Base-by-base conservation (phyloP, 2,797 vertebrate genomes). In the Knipowitschia caucasica region DNA sequence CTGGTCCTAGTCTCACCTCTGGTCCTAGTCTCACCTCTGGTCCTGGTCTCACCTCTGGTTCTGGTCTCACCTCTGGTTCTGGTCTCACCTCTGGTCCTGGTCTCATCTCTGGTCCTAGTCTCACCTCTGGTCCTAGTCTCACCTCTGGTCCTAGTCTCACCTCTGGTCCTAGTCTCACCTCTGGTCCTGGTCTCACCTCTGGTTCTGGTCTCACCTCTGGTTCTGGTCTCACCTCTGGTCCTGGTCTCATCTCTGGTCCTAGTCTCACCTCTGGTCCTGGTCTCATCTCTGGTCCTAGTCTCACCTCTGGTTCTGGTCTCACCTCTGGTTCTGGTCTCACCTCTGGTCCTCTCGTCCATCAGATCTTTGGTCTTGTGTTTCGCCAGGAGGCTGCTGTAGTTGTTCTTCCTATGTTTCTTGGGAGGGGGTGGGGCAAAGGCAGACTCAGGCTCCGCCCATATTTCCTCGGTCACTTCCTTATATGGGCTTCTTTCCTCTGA, bases 261-360 rank as follows among this genome's bases (percentile, higher is more conserved):
- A n/a, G n/a, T n/a, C n/a, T n/a, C n/a, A n/a, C n/a, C n/a, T 3
- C 30, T 12, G 10, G 11, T 33, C 14, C 4, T 39, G 17, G 20
- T 18, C 36, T 18, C 15, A 3, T 17, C 1, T n/a, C n/a, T n/a
- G n/a, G n/a, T n/a, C n/a, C n/a, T n/a, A n/a, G n/a, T n/a, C n/a
- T n/a, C n/a, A n/a, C n/a, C n/a, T 3, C 30, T 12, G 10, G 11
- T 33, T 33, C 4, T 39, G 17, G 20, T 18, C 36, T 18, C 15
- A 3, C 17, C 1, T 33, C 4, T 39, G 17, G 20, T 18, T 18
- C 36, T 10, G 6, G 36, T 2, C 58, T 61, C 82, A 95, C 95
- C 96, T 94, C 95, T 90, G 62, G 95, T 98, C 63, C 95, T 93
- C 73, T 99, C 96, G 0, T 99, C 96, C 18, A 99, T 97, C 69